phyloP scores from a whole-genome alignment of 2,888 invertebrate genomes.

The Apamea monoglypha region DNA sequence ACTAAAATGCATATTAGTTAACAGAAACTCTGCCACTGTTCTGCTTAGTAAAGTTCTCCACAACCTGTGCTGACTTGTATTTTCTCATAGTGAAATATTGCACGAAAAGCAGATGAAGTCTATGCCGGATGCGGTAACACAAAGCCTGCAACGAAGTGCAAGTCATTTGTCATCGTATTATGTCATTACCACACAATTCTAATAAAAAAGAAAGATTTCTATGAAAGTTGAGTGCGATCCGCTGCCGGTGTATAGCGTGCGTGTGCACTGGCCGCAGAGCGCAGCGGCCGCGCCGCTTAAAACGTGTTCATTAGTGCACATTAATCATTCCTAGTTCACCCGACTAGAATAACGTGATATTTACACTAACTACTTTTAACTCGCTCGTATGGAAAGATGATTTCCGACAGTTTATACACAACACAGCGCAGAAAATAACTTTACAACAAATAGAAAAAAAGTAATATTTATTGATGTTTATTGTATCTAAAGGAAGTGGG shows the following conservation, averaged over 20 bases:
- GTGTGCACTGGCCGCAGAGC: conserved; percentile 26
- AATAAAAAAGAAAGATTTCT: conserved; percentile 56
- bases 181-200: conserved; percentile 50
- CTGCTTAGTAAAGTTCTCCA: not conserved
- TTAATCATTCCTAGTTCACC: conserved; percentile 69
- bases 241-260: conserved; percentile 44
- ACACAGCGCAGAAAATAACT: conserved; percentile 24
- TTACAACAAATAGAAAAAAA: conserved; percentile 27
- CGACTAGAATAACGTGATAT: conserved; percentile 63
- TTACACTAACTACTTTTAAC: conserved; percentile 61
- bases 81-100: conserved; percentile 6
- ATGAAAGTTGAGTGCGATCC: conserved; percentile 57
- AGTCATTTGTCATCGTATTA: conserved; percentile 60
- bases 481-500: not conserved
- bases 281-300: conserved; percentile 58
- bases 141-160: conserved; percentile 42
- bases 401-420: conserved; percentile 60
- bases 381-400: conserved; percentile 55
- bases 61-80: not conserved
- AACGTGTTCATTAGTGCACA: conserved; percentile 72
- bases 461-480: conserved; percentile 36
- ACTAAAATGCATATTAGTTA: not conserved
- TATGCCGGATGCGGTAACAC: conserved; percentile 10
- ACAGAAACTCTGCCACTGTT: not conserved
- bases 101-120: not conserved